phyloP scores from a whole-genome alignment of 2,888 invertebrate genomes.

The Deilephila elpenor region DNA sequence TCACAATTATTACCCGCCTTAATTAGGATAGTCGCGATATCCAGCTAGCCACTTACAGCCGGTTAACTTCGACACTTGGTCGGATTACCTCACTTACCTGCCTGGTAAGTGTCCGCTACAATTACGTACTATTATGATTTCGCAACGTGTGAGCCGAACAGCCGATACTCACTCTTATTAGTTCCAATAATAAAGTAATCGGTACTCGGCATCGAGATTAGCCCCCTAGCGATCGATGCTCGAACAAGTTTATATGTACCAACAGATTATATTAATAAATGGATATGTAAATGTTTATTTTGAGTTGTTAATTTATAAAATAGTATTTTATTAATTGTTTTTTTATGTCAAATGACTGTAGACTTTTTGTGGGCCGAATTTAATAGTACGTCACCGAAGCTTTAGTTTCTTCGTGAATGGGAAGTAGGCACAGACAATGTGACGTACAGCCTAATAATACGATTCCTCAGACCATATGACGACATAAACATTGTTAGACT shows the following conservation, averaged over 20 bases:
- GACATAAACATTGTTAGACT: neutral
- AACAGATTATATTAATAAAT: neutral
- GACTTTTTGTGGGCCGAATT: neutral
- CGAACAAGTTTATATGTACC: constrained; percentile 15
- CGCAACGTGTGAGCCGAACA: constrained; percentile 58
- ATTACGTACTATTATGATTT: constrained; percentile 68
- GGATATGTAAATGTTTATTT: constrained; percentile 12
- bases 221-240: constrained; percentile 33
- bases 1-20: constrained; percentile 63
- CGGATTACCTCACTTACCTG: constrained; percentile 70
- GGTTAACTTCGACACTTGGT: constrained; percentile 61
- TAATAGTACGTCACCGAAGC: neutral
- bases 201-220: constrained; percentile 49
- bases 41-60: constrained; percentile 51
- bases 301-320: neutral
- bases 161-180: constrained; percentile 65
- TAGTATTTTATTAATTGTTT: neutral
- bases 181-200: constrained; percentile 52
- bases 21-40: constrained; percentile 53
- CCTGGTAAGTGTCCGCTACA: constrained; percentile 67
- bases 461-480: neutral
- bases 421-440: neutral
- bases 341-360: neutral
- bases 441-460: too few species aligned
- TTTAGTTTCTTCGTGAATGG: neutral